Percentiles rank a stretch among this genome's conserved stretches.
phyloP scores from a whole-genome alignment of 1,140 invertebrate genomes.

The Acromyrmex charruanus region DNA sequence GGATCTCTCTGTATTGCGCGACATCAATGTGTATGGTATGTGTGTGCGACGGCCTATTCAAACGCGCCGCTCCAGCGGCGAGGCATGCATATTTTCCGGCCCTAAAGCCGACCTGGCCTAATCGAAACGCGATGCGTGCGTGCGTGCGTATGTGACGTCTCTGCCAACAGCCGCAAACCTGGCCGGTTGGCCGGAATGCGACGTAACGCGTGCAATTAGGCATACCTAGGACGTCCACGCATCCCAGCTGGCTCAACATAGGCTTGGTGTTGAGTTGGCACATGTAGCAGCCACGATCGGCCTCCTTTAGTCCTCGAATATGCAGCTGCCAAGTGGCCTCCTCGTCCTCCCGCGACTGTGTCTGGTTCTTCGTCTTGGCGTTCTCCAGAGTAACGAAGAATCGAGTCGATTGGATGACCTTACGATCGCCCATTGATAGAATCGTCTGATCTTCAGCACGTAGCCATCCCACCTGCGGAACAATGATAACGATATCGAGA shows the following conservation, averaged over 20 bases:
- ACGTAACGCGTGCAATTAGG: conserved; percentile 79
- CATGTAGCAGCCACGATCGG: conserved; percentile 91
- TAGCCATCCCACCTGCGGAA: conserved; percentile 88
- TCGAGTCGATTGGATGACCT: conserved; percentile 87
- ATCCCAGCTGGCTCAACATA: conserved; percentile 95
- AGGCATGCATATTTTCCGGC: conserved; percentile 72
- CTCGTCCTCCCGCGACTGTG: conserved; percentile 79
- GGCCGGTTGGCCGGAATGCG: conserved; percentile 76
- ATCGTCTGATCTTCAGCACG: conserved; percentile 88
- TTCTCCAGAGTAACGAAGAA: conserved; percentile 87
- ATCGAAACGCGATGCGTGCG: conserved; percentile 67
- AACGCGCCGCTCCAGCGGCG: conserved; percentile 62
- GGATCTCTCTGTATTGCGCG: neutral
- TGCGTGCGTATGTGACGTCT: conserved; percentile 64
- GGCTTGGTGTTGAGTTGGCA: conserved; percentile 95
- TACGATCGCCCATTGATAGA: conserved; percentile 87
- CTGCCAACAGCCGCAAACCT: conserved; percentile 70
- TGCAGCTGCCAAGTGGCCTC: conserved; percentile 86
- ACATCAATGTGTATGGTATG: neutral
- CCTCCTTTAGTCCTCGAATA: conserved; percentile 86
- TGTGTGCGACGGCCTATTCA: conserved; percentile 54
- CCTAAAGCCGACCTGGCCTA: conserved; percentile 60
- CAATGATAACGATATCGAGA: conserved; percentile 35
- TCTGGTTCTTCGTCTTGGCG: conserved; percentile 80
- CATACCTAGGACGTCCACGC: conserved; percentile 95